phyloP scores from a whole-genome alignment of 2,888 invertebrate species.

The Rotaria magnacalcarata region DNA sequence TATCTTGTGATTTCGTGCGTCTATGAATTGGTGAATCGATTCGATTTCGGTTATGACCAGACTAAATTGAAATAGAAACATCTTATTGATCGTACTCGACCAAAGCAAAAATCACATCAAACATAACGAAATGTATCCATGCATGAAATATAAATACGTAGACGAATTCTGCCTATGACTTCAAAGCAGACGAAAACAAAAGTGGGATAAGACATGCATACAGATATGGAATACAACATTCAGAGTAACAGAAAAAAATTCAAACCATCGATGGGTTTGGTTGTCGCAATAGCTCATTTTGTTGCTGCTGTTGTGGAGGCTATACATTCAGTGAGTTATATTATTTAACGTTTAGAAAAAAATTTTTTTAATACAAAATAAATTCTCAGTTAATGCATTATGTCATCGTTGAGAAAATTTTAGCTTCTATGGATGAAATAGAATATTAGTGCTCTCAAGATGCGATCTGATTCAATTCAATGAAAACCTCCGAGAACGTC shows the following conservation, averaged over 20 bases:
- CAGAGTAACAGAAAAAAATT: background rate
- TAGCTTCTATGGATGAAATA: too few relatives aligned
- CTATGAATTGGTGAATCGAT: background rate
- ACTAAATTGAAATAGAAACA: background rate
- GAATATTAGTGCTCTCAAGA: too few relatives aligned
- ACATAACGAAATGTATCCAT: background rate
- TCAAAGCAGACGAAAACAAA: background rate
- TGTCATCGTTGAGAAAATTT: too few relatives aligned
- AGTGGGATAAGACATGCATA: background rate
- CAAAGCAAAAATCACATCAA: too few relatives aligned
- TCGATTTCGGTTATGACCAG: background rate
- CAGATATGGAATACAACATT: background rate
- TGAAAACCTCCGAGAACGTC: too few relatives aligned
- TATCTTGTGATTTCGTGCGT: background rate
- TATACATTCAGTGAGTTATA: background rate
- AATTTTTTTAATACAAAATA: too few relatives aligned
- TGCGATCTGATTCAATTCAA: too few relatives aligned
- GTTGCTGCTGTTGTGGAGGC: background rate
- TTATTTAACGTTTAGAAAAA: too few relatives aligned
- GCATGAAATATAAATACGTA: background rate
- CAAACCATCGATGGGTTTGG: background rate
- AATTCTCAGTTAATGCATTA: too few relatives aligned
- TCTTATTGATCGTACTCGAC: too few relatives aligned
- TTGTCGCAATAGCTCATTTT: background rate
- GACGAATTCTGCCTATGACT: too few relatives aligned